A percentile compares a stretch with the other conserved stretches of the same genome.
Conservation (phyloP, 1,140 invertebrate genomes). For the Brachionus koreanus region DNA sequence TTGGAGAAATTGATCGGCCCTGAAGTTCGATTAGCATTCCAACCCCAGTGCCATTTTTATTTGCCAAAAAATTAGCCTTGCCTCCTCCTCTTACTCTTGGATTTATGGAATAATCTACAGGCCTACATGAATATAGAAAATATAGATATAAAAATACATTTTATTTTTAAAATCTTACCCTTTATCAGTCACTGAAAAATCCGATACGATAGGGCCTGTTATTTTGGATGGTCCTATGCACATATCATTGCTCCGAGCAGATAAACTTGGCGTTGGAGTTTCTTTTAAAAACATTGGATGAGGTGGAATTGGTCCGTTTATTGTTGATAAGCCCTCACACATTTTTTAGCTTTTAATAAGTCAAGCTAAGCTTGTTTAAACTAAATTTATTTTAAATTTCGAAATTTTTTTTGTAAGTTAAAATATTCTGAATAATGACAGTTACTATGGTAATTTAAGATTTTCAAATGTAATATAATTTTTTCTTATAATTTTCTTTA, state of each 20-base stretch:
- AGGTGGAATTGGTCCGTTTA: slow-evolving; percentile 31
- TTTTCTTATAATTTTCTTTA: background rate
- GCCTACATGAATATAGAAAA: background rate
- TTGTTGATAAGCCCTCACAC: slow-evolving; percentile 22
- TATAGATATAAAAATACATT: background rate
- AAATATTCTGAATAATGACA: background rate
- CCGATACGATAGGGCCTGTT: slow-evolving; percentile 16
- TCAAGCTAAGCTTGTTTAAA: background rate
- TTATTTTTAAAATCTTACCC: background rate
- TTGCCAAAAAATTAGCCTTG: background rate
- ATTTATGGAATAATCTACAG: slow-evolving; percentile 13
- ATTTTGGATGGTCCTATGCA: slow-evolving; percentile 26
- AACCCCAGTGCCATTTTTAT: slow-evolving; percentile 34
- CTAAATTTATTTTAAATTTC: background rate
- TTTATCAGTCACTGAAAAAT: background rate
- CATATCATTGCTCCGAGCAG: background rate
- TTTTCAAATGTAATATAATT: no score
- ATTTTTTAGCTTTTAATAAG: slow-evolving; percentile 18
- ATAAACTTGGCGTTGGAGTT: background rate
- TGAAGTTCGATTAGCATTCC: slow-evolving; percentile 18
- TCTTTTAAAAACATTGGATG: slow-evolving; percentile 38
- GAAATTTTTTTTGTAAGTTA: background rate
- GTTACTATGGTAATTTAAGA: background rate
- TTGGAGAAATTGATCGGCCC: background rate
- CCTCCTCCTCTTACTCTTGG: slow-evolving; percentile 17